A percentile compares a stretch with the other conserved stretches of the same genome.
Evolutionary conservation across 2,888 invertebrate genomes (phyloP).

Genomic region (Aphidius colemani): DNA sequence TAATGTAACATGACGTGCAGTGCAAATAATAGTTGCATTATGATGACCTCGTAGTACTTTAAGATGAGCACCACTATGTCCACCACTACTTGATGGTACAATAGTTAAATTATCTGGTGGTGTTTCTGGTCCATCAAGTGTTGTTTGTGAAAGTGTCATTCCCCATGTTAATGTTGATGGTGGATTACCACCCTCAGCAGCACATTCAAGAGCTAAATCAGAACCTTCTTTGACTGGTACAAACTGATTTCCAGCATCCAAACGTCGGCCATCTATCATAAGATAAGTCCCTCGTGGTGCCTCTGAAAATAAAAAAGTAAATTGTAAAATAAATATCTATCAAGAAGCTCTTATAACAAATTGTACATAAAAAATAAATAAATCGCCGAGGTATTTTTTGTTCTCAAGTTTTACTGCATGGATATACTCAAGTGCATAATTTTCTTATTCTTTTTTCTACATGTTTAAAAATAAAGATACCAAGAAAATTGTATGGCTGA

Average conservation of each 20-base stretch:
- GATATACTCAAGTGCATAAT: no score
- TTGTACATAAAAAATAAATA: no score
- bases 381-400: no score
- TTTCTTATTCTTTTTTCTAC: no score
- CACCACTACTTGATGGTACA: constrained; percentile 48
- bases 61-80: constrained; percentile 69
- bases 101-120: constrained; percentile 57
- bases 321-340: constrained; percentile 16
- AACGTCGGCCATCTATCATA: constrained; percentile 81
- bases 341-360: constrained; percentile 1
- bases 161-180: constrained; percentile 70
- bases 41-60: constrained; percentile 83
- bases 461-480: no score
- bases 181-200: constrained; percentile 83
- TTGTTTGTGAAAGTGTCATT: constrained; percentile 64
- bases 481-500: no score
- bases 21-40: constrained; percentile 83
- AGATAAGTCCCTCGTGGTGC: constrained; percentile 83
- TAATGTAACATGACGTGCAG: constrained; percentile 73
- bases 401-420: no score
- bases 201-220: constrained; percentile 79
- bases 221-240: constrained; percentile 86
- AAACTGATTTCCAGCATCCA: constrained; percentile 86
- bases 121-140: constrained; percentile 55
- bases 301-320: constrained; percentile 64